Conservation (phyloP, 2,797 vertebrate genomes). For the Siniperca obscura region DNA sequence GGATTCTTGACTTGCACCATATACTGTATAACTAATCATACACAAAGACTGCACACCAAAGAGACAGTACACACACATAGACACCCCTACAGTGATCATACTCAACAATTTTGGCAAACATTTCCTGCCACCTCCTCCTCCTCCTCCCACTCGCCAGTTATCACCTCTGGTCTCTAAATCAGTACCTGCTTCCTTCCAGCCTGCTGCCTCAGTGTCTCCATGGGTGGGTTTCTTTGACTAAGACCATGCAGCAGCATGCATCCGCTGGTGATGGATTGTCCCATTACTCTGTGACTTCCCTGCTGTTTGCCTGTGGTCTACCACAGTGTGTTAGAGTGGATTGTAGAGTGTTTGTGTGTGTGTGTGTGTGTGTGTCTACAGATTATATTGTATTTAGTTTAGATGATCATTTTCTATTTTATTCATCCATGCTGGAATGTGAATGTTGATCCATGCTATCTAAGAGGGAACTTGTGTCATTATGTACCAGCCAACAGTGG, state of each 20-base stretch:
- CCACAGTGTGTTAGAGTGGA: constrained; percentile 53
- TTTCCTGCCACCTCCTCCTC: background rate
- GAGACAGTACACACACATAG: background rate
- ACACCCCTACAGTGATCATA: background rate
- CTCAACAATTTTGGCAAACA: constrained; percentile 26
- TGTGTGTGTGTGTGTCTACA: background rate
- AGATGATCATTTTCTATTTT: too few relatives aligned
- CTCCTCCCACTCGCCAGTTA: constrained; percentile 42
- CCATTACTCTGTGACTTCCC: constrained; percentile 80
- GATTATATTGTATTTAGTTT: too few relatives aligned
- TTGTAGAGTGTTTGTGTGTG: constrained; percentile 37
- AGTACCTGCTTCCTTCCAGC: constrained; percentile 58
- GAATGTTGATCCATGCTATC: too few relatives aligned
- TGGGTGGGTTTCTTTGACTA: constrained; percentile 73
- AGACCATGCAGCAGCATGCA: constrained; percentile 72
- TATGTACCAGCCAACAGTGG: too few relatives aligned
- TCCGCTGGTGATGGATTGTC: constrained; percentile 79
- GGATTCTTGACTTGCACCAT: background rate
- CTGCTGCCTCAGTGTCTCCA: constrained; percentile 61
- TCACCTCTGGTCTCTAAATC: constrained; percentile 70
- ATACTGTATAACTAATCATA: background rate
- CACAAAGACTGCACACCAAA: background rate
- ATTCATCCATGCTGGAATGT: too few relatives aligned
- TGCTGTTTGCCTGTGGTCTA: constrained; percentile 70
- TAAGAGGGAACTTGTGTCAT: too few relatives aligned